Conservation (phyloP, 2,113 vertebrate species). For the Dromiciops gliroides region DNA sequence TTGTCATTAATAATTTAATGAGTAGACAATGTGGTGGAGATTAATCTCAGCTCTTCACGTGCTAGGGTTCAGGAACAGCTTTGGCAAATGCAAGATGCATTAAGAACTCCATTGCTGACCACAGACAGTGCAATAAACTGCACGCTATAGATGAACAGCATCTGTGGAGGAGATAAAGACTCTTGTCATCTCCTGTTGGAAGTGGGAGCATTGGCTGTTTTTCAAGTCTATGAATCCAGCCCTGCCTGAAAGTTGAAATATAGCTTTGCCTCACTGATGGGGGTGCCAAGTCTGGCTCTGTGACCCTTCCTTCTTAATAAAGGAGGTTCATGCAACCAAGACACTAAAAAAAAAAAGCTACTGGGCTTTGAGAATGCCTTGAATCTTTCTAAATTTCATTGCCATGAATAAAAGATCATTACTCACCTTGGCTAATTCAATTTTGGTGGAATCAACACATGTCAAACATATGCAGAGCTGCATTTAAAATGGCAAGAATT, state of each 20-base stretch:
- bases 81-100: not conserved
- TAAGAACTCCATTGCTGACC: not conserved
- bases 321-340: not conserved
- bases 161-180: not conserved
- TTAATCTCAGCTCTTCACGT: not conserved
- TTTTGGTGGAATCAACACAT: not conserved
- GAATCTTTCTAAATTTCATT: not conserved
- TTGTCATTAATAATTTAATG: constrained; percentile 33
- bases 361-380: not conserved
- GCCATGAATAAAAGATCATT: not conserved
- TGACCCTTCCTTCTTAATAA: not conserved
- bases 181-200: not conserved
- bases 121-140: not conserved
- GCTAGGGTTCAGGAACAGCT: not conserved
- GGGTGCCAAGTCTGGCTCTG: not conserved
- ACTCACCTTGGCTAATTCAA: not conserved
- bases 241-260: not conserved
- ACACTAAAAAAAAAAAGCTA: not conserved
- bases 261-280: not conserved
- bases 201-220: constrained; percentile 7
- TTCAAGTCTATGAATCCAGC: not conserved
- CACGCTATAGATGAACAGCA: not conserved
- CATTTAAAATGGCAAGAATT: not conserved
- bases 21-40: constrained; percentile 14
- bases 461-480: not conserved